Conservation (phyloP, 2,888 invertebrate species). For the Plebejus anna region DNA sequence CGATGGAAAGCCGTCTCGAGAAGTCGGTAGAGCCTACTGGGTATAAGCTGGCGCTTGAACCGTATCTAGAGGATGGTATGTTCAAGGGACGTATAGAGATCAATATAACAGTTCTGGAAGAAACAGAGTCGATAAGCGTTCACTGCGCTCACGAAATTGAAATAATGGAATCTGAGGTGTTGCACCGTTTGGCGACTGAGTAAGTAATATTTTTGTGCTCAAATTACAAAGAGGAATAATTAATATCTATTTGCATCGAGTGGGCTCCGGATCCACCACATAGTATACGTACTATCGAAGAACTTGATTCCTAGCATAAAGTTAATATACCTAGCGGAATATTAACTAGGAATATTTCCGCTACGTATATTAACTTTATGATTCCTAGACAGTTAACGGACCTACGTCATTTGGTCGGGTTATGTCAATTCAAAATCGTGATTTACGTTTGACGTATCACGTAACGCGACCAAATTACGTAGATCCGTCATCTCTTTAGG, state of each 20-base stretch:
- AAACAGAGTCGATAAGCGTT: conserved; percentile 81
- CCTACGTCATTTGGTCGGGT: too few relatives aligned
- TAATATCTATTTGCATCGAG: neutral
- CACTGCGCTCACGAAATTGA: conserved; percentile 83
- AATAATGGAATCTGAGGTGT: conserved; percentile 76
- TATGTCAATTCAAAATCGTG: too few relatives aligned
- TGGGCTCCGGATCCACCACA: too few relatives aligned
- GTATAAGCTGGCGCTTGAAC: conserved; percentile 84
- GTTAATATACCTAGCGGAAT: too few relatives aligned
- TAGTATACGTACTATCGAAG: too few relatives aligned
- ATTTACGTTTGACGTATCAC: too few relatives aligned
- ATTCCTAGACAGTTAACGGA: too few relatives aligned
- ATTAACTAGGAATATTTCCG: too few relatives aligned
- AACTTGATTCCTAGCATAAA: too few relatives aligned
- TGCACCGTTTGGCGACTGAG: conserved; percentile 49
- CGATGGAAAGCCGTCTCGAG: conserved; percentile 82
- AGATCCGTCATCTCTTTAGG: too few relatives aligned
- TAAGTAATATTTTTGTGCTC: conserved; percentile 43
- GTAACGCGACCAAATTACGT: too few relatives aligned
- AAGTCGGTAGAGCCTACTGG: conserved; percentile 82
- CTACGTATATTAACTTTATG: too few relatives aligned
- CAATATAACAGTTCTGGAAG: conserved; percentile 83
- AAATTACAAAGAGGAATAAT: neutral
- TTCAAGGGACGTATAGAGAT: conserved; percentile 86
- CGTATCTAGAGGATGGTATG: conserved; percentile 81